Percentiles rank a stretch among this genome's conserved stretches.
Evolutionary conservation across 2,888 invertebrate species (phyloP).

Genomic region (Drosophila multiciliata): DNA sequence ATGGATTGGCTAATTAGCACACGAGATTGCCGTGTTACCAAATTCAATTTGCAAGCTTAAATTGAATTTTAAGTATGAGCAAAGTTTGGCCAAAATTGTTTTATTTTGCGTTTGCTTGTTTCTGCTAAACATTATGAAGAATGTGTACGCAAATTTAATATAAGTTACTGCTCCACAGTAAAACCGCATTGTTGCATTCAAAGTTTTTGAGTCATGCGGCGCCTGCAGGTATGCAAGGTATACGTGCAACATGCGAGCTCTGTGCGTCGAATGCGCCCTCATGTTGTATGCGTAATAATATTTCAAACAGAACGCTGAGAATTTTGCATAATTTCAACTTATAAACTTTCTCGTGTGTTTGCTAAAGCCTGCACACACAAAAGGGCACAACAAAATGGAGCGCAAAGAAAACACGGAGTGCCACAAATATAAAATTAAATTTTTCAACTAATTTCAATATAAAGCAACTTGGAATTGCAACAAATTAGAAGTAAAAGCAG

Average conservation of each 20-base stretch:
- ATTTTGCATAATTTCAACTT: constrained; percentile 78
- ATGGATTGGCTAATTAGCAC: constrained; percentile 22
- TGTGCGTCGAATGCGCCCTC: constrained; percentile 34
- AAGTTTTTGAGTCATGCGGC: constrained; percentile 52
- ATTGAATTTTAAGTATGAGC: constrained; percentile 57
- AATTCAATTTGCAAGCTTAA: constrained; percentile 28
- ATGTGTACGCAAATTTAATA: constrained; percentile 66
- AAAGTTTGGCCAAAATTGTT: constrained; percentile 44
- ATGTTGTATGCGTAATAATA: constrained; percentile 73
- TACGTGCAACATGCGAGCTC: constrained; percentile 47
- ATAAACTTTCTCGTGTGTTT: constrained; percentile 54
- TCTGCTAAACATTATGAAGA: constrained; percentile 45
- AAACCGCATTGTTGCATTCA: constrained; percentile 56
- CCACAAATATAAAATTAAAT: constrained; percentile 66
- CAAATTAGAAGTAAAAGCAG: constrained; percentile 54
- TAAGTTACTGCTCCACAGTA: constrained; percentile 59
- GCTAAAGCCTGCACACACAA: constrained; percentile 42
- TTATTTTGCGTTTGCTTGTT: constrained; percentile 5
- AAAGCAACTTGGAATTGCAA: constrained; percentile 63
- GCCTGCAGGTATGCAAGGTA: constrained; percentile 64
- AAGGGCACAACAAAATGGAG: constrained; percentile 37
- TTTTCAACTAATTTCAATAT: constrained; percentile 71
- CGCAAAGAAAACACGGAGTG: constrained; percentile 30
- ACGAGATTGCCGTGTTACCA: constrained; percentile 14
- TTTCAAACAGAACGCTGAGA: constrained; percentile 52